Percentiles rank a stretch among this genome's conserved stretches.
Conservation (phyloP, 2,888 invertebrate genomes). For the Latheticus oryzae region DNA sequence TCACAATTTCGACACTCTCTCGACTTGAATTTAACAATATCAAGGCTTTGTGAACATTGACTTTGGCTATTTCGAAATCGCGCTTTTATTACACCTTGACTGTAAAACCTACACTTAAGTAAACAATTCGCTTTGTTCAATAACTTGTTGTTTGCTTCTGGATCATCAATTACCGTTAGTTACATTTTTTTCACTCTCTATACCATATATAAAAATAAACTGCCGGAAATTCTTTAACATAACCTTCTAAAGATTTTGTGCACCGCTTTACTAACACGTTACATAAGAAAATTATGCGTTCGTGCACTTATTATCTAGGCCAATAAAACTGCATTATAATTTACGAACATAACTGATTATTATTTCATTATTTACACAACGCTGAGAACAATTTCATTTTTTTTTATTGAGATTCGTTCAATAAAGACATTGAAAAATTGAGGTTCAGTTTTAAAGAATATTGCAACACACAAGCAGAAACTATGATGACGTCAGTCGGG, state of each 20-base stretch:
- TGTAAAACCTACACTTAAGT: slow-evolving; percentile 5
- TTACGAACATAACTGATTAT: slow-evolving; percentile 3
- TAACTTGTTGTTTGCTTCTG: slow-evolving; percentile 5
- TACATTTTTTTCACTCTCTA: no score
- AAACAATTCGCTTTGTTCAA: slow-evolving; percentile 22
- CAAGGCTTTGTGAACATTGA: slow-evolving; percentile 58
- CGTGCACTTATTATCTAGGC: slow-evolving; percentile 11
- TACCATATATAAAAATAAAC: no score
- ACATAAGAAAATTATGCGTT: slow-evolving; percentile 18
- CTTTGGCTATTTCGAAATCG: slow-evolving; percentile 52
- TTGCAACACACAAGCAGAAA: slow-evolving; percentile 9
- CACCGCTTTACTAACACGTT: slow-evolving; percentile 1
- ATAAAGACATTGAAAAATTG: slow-evolving; percentile 11
- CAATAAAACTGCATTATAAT: slow-evolving; percentile 7
- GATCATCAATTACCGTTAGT: slow-evolving; percentile 16
- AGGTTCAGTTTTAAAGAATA: slow-evolving; percentile 5
- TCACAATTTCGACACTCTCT: slow-evolving; percentile 16
- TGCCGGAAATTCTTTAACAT: slow-evolving; percentile 23
- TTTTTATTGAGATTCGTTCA: no score
- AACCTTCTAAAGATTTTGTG: slow-evolving; percentile 28
- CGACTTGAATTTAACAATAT: slow-evolving; percentile 56
- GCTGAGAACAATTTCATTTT: slow-evolving; percentile 1
- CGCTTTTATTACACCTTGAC: slow-evolving; percentile 4
- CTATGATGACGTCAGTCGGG: slow-evolving; percentile 16
- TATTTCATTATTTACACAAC: background rate